phyloP scores from a whole-genome alignment of 2,113 vertebrate species.

The Hemibagrus wyckioides region DNA sequence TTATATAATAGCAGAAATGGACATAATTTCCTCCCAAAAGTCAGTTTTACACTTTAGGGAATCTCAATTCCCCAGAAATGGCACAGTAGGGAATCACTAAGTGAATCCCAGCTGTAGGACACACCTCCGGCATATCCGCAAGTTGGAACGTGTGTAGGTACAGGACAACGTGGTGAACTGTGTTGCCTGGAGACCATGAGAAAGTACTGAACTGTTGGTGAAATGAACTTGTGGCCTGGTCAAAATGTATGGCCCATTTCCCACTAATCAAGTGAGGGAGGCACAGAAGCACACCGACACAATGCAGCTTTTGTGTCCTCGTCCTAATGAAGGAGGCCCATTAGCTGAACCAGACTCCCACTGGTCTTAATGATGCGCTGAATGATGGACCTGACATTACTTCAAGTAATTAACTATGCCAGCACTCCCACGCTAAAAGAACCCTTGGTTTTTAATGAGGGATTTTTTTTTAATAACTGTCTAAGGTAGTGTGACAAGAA shows the following conservation, averaged over 20 bases:
- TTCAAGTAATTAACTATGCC: conserved; percentile 70
- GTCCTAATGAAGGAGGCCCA: conserved; percentile 67
- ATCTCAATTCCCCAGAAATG: background rate
- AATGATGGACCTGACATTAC: conserved; percentile 68
- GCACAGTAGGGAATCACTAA: background rate
- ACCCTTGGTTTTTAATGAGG: conserved; percentile 21
- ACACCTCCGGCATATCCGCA: background rate
- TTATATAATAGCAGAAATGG: background rate
- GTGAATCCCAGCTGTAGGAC: background rate
- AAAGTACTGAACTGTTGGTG: conserved; percentile 15
- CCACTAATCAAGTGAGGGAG: conserved; percentile 25
- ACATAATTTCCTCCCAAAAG: background rate
- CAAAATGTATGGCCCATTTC: background rate
- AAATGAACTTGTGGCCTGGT: background rate
- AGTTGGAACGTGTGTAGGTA: background rate
- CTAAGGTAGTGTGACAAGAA: background rate
- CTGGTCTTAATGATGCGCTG: conserved; percentile 55
- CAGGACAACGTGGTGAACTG: background rate
- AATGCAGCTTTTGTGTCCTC: conserved; percentile 71
- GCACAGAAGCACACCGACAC: conserved; percentile 48
- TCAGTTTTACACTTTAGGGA: background rate
- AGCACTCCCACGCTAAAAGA: conserved; percentile 27
- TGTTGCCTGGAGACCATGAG: background rate
- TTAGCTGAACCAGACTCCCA: conserved; percentile 58
- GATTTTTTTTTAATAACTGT: background rate